A percentile compares a stretch with the other conserved stretches of the same genome.
These are phyloP conservation scores for Scomberomorus guttatus DNA, from an alignment of 2,797 vertebrate genomes.

Conservation along the genomic window DNA sequence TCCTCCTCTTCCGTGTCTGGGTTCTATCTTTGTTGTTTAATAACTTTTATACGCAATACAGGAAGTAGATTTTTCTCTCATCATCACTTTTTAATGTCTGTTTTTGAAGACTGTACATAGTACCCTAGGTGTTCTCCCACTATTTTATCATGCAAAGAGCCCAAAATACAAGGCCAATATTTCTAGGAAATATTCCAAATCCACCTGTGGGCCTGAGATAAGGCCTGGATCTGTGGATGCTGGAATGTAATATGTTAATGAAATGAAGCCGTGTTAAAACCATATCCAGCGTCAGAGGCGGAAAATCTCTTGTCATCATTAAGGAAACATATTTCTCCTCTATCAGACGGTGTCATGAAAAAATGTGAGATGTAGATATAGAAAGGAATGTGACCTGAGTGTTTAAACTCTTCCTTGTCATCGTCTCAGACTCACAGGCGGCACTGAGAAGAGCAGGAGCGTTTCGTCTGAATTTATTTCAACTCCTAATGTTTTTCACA, in stretches of 20 bases:
- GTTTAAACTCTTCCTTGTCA: conserved; percentile 52
- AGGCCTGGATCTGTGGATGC: conserved; percentile 10
- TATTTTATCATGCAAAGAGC: background rate
- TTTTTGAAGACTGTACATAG: conserved; percentile 1
- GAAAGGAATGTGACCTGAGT: conserved; percentile 59
- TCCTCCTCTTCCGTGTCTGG: conserved; percentile 21
- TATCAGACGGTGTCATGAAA: conserved; percentile 37
- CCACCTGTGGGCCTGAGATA: conserved; percentile 27
- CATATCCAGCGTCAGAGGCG: background rate
- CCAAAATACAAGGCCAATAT: conserved; percentile 2
- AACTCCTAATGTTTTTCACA: background rate
- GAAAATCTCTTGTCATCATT: conserved; percentile 28
- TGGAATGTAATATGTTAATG: conserved; percentile 14
- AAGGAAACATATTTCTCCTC: conserved; percentile 37
- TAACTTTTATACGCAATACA: background rate
- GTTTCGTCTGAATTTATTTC: background rate
- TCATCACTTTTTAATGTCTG: background rate
- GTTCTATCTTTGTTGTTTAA: background rate
- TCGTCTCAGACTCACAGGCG: conserved; percentile 20
- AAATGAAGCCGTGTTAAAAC: conserved; percentile 5
- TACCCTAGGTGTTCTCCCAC: no score
- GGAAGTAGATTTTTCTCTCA: background rate
- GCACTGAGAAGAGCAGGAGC: background rate
- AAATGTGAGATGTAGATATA: conserved; percentile 52
- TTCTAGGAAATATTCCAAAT: background rate